These are phyloP conservation scores for Clarias platycephalus DNA, from an alignment of 2,797 vertebrate genomes.

Conservation along the genomic window DNA sequence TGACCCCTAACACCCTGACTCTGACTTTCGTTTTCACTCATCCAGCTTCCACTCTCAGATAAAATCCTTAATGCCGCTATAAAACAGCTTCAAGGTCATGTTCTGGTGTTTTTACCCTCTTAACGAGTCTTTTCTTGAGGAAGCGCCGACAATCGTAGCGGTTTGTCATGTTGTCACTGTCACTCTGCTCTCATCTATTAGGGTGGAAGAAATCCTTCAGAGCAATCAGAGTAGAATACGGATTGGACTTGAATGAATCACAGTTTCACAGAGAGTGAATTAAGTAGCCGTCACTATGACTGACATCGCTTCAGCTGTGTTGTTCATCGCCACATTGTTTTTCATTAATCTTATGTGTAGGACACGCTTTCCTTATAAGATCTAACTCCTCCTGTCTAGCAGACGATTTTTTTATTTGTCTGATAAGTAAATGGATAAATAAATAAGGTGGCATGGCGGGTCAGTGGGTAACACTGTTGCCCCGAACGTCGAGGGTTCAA, in stretches of 20 bases:
- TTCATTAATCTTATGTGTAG: background rate
- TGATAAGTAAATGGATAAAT: too few relatives aligned
- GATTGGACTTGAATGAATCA: background rate
- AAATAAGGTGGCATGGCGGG: too few relatives aligned
- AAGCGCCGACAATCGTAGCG: background rate
- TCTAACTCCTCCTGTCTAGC: background rate
- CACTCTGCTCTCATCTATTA: background rate
- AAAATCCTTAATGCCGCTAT: background rate
- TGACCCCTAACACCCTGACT: background rate
- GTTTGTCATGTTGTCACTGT: background rate
- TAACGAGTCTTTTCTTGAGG: background rate
- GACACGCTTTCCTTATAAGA: slow-evolving; percentile 1
- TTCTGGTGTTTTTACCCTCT: background rate
- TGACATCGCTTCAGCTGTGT: background rate
- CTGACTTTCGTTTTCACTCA: background rate
- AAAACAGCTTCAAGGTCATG: background rate
- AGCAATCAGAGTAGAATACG: background rate
- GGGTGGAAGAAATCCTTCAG: background rate
- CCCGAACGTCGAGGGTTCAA: too few relatives aligned
- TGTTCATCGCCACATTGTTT: slow-evolving; percentile 14
- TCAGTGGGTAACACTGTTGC: too few relatives aligned
- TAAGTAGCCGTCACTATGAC: slow-evolving; percentile 13
- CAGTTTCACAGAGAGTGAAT: background rate
- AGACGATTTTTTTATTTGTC: too few relatives aligned
- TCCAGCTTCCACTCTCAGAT: background rate